phyloP scores from a whole-genome alignment of 2,113 vertebrate genomes.

The Urocolius indicus region DNA sequence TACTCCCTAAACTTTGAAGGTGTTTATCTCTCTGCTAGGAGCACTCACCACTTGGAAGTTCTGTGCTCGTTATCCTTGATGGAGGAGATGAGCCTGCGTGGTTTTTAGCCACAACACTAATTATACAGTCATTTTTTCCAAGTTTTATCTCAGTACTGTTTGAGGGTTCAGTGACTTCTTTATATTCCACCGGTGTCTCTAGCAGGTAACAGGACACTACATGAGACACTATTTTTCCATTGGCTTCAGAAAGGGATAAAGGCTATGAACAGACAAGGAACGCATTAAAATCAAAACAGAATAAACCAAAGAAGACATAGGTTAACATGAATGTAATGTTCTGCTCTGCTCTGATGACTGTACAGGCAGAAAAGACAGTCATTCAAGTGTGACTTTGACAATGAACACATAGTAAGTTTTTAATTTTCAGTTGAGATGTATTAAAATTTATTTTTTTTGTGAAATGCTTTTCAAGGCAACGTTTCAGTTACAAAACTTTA shows the following conservation, averaged over 20 bases:
- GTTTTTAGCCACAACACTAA: slow-evolving; percentile 78
- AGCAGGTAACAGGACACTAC: slow-evolving; percentile 69
- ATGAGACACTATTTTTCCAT: slow-evolving; percentile 78
- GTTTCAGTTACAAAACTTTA: not conserved
- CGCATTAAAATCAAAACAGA: not conserved
- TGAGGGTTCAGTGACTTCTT: slow-evolving; percentile 45
- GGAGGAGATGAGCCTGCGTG: slow-evolving; percentile 73
- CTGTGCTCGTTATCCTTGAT: slow-evolving; percentile 74
- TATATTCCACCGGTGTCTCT: not conserved
- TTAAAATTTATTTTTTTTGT: not conserved
- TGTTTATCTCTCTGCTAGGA: not conserved
- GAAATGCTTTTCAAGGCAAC: not conserved
- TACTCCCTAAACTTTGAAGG: not conserved
- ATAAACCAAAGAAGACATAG: not conserved
- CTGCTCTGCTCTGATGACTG: not conserved
- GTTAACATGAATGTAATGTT: not conserved
- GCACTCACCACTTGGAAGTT: slow-evolving; percentile 75
- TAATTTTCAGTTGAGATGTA: not conserved
- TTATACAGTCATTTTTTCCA: slow-evolving; percentile 66
- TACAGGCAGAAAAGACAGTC: not conserved
- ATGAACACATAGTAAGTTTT: not conserved
- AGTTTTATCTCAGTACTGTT: slow-evolving; percentile 74
- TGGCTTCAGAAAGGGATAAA: slow-evolving; percentile 70
- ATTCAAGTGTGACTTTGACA: not conserved
- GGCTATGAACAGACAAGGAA: slow-evolving; percentile 55